These are phyloP conservation scores for Myxocyprinus asiaticus DNA, from an alignment of 2,113 vertebrate species.

Conservation along the genomic window DNA sequence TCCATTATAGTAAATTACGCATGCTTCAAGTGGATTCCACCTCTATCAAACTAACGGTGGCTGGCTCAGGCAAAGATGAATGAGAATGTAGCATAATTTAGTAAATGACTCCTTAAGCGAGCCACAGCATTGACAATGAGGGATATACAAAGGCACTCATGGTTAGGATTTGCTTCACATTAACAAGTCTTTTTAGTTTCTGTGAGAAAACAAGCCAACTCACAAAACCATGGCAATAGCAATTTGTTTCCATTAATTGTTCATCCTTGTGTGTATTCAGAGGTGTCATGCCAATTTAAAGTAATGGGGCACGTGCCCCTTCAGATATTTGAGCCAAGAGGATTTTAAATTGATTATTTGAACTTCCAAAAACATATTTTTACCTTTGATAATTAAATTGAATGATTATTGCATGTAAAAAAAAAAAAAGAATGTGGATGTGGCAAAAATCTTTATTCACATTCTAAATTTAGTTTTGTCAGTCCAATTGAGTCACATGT, in stretches of 20 bases:
- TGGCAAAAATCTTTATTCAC: too few species aligned
- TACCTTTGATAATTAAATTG: too few species aligned
- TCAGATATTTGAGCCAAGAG: too few species aligned
- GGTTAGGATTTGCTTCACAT: background rate
- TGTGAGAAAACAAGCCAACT: background rate
- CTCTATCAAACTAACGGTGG: constrained; percentile 21
- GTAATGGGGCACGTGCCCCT: too few species aligned
- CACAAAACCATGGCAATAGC: background rate
- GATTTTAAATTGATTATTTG: too few species aligned
- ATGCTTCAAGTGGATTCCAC: constrained; percentile 42
- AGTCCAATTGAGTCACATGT: too few species aligned
- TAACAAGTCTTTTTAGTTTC: constrained; percentile 24
- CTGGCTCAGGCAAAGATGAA: constrained; percentile 38
- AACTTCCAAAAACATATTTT: too few species aligned
- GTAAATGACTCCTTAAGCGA: constrained; percentile 36
- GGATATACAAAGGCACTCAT: constrained; percentile 7
- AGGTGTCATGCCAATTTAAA: too few species aligned
- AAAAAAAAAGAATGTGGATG: too few species aligned
- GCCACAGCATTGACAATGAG: constrained; percentile 16
- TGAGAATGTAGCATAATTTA: constrained; percentile 34
- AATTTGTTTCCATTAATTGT: background rate
- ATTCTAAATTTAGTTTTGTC: too few species aligned
- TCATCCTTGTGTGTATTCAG: background rate
- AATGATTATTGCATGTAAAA: too few species aligned
- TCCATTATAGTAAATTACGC: constrained; percentile 42